Evolutionary conservation across 2,113 vertebrate species (phyloP), one percentile per base, ranked within the genome.

Genomic region (Oreotragus oreotragus): DNA sequence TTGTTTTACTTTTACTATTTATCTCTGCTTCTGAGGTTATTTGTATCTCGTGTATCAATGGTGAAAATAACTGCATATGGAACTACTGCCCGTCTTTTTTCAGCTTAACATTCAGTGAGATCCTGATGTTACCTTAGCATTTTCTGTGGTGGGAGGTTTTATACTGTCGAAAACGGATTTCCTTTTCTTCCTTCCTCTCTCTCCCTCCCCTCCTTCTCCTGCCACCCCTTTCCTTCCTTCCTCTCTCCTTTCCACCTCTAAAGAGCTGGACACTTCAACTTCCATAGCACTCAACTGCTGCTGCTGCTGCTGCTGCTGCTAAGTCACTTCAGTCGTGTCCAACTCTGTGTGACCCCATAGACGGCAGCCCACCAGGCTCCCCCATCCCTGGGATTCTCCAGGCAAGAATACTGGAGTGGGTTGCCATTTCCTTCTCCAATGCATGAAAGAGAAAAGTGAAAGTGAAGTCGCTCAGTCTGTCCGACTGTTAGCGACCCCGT

Each of bases 171-270:
- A 53, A 55, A 83, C 21, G 3, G 23, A 2, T 2, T 33, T 11
- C 45, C 30, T 53, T 27, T 16, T 55, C 55, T 83, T 6, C 1
- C 30, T 62, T 16, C 3, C 6, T 53, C 11, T 10, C 55, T n/a
- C 17, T 28, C 23, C 36, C 30, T 62, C 3, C 3, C 17, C 28
- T 3, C 28, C n/a, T 14, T 0, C 10, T 3, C 16, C 13, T 0
- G 10, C 6, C 0, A 17, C 4, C 30, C 21, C 17, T 12, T 43
- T 5, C 17, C 7, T n/a, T 5, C 7, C 9, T 53, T 6, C 14
- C 5, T 49, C 11, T 13, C 55, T 76, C 21, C 7, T 36, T 53
- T 11, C 33, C 28, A 55, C 4, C 6, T 36, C 53, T 8, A 6
- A 8, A 66, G 14, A 66, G 2, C 57, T 28, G 1, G 1, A 12